These are phyloP conservation scores for Ceratoteleas bidentatus DNA, from an alignment of 1,140 invertebrate species.

Conservation along the genomic window DNA sequence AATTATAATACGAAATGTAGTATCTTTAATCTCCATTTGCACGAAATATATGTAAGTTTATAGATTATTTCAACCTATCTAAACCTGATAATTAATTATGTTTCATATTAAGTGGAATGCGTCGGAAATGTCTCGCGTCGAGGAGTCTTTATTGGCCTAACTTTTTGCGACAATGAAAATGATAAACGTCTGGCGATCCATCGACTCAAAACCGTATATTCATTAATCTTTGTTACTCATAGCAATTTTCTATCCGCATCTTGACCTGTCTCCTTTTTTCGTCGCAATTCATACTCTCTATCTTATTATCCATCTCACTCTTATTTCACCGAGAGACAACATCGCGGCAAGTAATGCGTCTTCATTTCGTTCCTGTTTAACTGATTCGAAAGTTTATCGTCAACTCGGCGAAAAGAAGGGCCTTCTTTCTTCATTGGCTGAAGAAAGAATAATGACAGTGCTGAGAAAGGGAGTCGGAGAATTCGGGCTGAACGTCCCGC, in stretches of 20 bases:
- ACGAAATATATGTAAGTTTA: too few relatives aligned
- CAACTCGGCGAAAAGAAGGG: constrained; percentile 70
- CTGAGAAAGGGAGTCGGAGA: constrained; percentile 30
- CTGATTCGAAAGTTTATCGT: constrained; percentile 78
- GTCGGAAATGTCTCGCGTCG: background rate
- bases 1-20: too few relatives aligned
- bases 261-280: constrained; percentile 32
- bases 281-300: constrained; percentile 28
- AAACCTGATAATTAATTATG: background rate
- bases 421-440: constrained; percentile 54
- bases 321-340: constrained; percentile 53
- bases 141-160: background rate
- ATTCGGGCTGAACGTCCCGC: constrained; percentile 30
- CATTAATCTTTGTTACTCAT: constrained; percentile 43
- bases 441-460: constrained; percentile 42
- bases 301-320: constrained; percentile 53
- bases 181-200: constrained; percentile 15
- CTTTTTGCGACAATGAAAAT: constrained; percentile 13
- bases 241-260: constrained; percentile 31
- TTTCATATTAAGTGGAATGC: background rate
- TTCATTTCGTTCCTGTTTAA: constrained; percentile 75
- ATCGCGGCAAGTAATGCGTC: constrained; percentile 65
- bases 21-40: too few relatives aligned
- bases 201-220: constrained; percentile 20
- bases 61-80: too few relatives aligned